A percentile compares a stretch with the other conserved stretches of the same genome.
phyloP scores from a whole-genome alignment of 2,888 invertebrate species.

The Hypsopygia costalis region DNA sequence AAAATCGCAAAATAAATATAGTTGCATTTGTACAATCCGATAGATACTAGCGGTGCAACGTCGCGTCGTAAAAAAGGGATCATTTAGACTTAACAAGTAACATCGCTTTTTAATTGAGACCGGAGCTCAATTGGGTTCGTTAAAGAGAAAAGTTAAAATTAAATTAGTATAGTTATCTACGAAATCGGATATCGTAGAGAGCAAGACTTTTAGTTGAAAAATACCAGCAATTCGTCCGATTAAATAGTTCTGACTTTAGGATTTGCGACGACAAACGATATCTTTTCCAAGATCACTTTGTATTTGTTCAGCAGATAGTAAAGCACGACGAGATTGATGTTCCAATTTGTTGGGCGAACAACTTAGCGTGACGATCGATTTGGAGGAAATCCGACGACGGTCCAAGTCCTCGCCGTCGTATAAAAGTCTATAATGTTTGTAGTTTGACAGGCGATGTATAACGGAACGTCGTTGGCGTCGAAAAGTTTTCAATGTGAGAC shows the following conservation, averaged over 20 bases:
- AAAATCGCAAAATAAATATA: too few species aligned
- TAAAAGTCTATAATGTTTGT: slow-evolving; percentile 11
- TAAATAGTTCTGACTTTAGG: neutral
- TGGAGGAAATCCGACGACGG: slow-evolving; percentile 2
- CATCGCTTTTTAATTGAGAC: slow-evolving; percentile 51
- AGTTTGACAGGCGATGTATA: slow-evolving; percentile 11
- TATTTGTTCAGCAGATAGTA: slow-evolving; percentile 6
- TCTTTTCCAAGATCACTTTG: slow-evolving; percentile 4
- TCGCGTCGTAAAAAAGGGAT: slow-evolving; percentile 12
- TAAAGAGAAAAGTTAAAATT: slow-evolving; percentile 46
- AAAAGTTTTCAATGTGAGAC: neutral
- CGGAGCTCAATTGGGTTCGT: slow-evolving; percentile 53
- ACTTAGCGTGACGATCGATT: slow-evolving; percentile 13
- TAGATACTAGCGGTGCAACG: too few species aligned
- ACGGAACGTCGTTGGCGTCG: neutral
- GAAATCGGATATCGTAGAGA: slow-evolving; percentile 17
- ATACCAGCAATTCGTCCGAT: neutral
- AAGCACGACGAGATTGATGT: slow-evolving; percentile 15
- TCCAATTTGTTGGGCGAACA: slow-evolving; percentile 15
- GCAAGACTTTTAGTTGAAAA: neutral
- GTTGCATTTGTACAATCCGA: neutral
- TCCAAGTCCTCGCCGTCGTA: slow-evolving; percentile 4
- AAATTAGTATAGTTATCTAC: slow-evolving; percentile 60
- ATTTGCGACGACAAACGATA: slow-evolving; percentile 14
- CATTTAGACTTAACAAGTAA: slow-evolving; percentile 22